phyloP scores from a whole-genome alignment of 2,797 vertebrate species.

The Gambelia wislizenii region DNA sequence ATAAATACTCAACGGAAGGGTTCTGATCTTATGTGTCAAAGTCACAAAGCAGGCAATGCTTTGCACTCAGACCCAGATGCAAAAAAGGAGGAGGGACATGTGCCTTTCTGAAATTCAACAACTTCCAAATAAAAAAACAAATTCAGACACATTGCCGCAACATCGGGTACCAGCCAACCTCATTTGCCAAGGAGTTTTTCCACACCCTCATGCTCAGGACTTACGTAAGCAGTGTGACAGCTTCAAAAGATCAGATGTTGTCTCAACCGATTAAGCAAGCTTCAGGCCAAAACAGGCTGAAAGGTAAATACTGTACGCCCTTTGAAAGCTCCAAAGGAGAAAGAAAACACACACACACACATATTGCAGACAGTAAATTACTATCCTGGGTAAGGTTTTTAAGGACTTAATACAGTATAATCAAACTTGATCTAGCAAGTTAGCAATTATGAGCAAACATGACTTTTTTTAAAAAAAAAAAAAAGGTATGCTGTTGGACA shows the following conservation, averaged over 20 bases:
- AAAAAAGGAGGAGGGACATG: conserved; percentile 27
- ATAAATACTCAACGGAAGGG: neutral
- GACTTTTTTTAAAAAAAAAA: too few relatives aligned
- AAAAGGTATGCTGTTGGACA: neutral
- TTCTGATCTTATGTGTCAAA: neutral
- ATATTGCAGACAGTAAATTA: conserved; percentile 70
- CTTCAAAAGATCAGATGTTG: conserved; percentile 66
- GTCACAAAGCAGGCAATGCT: conserved; percentile 38
- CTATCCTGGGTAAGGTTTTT: conserved; percentile 67
- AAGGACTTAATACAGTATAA: conserved; percentile 49
- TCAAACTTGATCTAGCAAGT: conserved; percentile 47
- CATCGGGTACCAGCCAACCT: neutral
- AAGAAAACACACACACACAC: conserved; percentile 38
- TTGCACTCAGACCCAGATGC: conserved; percentile 35
- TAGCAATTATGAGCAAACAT: conserved; percentile 60
- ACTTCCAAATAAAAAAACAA: neutral
- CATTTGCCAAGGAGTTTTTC: neutral
- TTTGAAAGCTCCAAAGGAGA: conserved; percentile 68
- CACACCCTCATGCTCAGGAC: conserved; percentile 21
- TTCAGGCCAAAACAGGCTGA: conserved; percentile 53
- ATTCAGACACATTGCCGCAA: conserved; percentile 9
- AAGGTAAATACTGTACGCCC: conserved; percentile 62
- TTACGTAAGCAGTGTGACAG: conserved; percentile 67
- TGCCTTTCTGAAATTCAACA: conserved; percentile 1
- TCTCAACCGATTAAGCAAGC: conserved; percentile 55